Base-by-base conservation (phyloP, 2,888 invertebrate species). In the Drosophila pseudotalamancana region DNA sequence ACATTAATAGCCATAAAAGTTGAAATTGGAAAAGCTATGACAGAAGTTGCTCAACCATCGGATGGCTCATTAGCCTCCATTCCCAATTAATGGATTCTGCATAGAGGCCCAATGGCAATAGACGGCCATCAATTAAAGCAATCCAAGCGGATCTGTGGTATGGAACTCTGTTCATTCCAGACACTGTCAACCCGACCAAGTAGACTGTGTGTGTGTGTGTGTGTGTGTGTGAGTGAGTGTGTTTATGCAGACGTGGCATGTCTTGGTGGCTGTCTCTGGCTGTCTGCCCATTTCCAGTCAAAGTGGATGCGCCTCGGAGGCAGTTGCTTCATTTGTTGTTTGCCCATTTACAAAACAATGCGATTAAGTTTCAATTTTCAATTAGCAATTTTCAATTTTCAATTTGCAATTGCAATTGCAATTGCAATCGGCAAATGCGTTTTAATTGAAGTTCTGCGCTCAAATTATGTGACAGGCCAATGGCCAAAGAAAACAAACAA, bases 301-400 rank as follows among this genome's bases (percentile, higher is more conserved):
- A 50, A 55, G 31, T 35, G 57, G 16, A 23, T 61, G 48, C 49
- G 74, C 71, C 71, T 72, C 42, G 49, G 16, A 35, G 71, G 69
- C 63, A 62, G 23, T 62, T 27, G 34, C 21, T 42, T 14, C 64
- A 45, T 55, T 34, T 63, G 39, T 25, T 32, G 23, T 31, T 48
- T 48, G 53, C 29, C 21, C 51, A 69, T 72, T 72, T 65, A 34
- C 31, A 59, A 62, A 71, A 76, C 76, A 74, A 76, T 76, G 72
- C 63, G 79, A 80, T 80, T 80, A 78, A 72, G 53, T 85, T 85
- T 78, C 79, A 81, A 72, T 85, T 85, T 81, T 59, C 49, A 27
- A 49, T 49, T 40, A 35, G 49, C 53, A 48, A 62, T 62, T 50
- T 57, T 53, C 57, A 53, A 57, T 37, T 54, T 50, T 43, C 66